Evolutionary conservation across 2,888 invertebrate species (phyloP).

Genomic region (Trichacis sp.): DNA sequence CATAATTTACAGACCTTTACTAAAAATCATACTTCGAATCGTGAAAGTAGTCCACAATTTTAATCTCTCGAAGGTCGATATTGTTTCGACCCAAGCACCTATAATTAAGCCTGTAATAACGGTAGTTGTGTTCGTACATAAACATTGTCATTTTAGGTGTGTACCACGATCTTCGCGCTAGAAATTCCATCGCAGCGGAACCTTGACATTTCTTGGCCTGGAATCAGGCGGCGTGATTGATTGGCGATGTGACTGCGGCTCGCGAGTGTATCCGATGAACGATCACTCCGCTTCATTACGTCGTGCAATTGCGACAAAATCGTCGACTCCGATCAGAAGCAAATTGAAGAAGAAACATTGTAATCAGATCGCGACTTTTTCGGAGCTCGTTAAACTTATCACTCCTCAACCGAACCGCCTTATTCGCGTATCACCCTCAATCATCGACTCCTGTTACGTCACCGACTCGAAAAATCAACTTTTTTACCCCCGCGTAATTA

Average conservation of each 20-base stretch:
- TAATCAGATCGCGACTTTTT: slow-evolving; percentile 38
- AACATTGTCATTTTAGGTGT: slow-evolving; percentile 42
- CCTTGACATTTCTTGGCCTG: slow-evolving; percentile 61
- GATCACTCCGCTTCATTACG: slow-evolving; percentile 45
- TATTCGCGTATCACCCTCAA: not conserved
- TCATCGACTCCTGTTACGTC: not conserved
- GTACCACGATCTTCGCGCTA: slow-evolving; percentile 45
- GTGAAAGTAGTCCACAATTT: too few relatives aligned
- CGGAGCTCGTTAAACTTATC: slow-evolving; percentile 38
- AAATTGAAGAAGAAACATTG: slow-evolving; percentile 36
- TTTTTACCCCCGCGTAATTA: too few relatives aligned
- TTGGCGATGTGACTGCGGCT: slow-evolving; percentile 53
- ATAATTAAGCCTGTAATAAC: slow-evolving; percentile 16
- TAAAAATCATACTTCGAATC: too few relatives aligned
- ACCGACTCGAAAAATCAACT: not conserved
- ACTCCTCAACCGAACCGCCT: slow-evolving; percentile 1
- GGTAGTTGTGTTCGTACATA: slow-evolving; percentile 33
- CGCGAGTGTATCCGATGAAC: slow-evolving; percentile 51
- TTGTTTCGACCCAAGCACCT: not conserved
- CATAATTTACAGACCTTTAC: too few relatives aligned
- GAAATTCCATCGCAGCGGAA: slow-evolving; percentile 56
- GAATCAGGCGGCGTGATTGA: slow-evolving; percentile 60
- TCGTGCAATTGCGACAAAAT: slow-evolving; percentile 44
- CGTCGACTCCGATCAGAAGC: slow-evolving; percentile 37
- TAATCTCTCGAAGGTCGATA: not conserved